These are phyloP conservation scores for Trichosurus vulpecula DNA, from an alignment of 2,797 vertebrate genomes.

Conservation along the genomic window DNA sequence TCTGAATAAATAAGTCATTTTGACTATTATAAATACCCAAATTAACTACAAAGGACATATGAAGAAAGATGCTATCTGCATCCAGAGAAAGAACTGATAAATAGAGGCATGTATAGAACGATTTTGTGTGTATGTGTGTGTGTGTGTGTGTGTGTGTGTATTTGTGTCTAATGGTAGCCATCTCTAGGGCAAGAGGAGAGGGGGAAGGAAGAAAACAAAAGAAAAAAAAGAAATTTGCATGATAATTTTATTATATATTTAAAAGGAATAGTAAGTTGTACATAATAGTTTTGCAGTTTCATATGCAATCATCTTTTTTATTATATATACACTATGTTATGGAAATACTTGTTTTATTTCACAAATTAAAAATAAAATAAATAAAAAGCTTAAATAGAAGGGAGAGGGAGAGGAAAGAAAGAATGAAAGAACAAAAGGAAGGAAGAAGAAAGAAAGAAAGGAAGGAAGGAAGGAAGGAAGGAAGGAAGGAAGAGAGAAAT, in stretches of 20 bases:
- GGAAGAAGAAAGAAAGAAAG: neutral
- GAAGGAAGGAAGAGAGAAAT: neutral
- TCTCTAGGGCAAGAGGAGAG: neutral
- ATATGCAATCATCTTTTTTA: neutral
- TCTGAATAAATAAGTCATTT: neutral
- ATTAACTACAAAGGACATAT: neutral
- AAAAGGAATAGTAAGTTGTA: neutral
- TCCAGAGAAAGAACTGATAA: neutral
- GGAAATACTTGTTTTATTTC: neutral
- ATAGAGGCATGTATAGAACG: neutral
- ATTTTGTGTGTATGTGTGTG: no score
- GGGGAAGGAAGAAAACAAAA: no score
- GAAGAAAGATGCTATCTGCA: neutral
- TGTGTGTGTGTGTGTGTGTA: neutral
- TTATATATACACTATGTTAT: neutral
- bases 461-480: neutral
- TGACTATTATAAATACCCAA: neutral
- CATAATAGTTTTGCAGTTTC: neutral
- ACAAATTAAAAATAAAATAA: neutral
- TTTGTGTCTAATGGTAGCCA: neutral
- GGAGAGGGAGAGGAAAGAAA: no score
- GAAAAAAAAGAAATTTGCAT: neutral
- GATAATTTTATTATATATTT: neutral
- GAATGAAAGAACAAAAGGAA: no score
- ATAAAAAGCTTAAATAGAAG: neutral